Conservation (phyloP, 2,113 vertebrate species). For the Aphyosemion australe region DNA sequence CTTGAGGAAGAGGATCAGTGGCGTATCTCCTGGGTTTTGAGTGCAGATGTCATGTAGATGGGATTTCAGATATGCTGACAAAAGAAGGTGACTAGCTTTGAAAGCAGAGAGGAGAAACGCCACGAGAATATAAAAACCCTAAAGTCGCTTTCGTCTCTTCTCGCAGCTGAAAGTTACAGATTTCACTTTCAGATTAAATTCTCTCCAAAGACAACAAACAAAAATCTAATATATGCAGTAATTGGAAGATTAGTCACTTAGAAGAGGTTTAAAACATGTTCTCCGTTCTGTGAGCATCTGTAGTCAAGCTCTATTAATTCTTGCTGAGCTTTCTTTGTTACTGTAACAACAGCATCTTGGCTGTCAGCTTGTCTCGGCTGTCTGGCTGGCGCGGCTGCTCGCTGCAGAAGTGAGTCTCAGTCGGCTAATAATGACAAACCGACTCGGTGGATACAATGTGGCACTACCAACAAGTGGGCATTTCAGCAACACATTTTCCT, state of each 20-base stretch:
- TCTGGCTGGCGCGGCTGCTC: slow-evolving; percentile 10
- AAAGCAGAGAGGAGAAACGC: background rate
- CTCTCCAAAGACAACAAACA: background rate
- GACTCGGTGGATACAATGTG: slow-evolving; percentile 14
- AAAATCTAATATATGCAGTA: background rate
- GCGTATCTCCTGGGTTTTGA: background rate
- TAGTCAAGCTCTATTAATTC: background rate
- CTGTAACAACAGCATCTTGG: slow-evolving; percentile 28
- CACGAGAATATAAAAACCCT: too few relatives aligned
- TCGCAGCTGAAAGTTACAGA: too few relatives aligned
- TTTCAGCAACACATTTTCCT: slow-evolving; percentile 32
- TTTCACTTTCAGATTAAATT: too few relatives aligned
- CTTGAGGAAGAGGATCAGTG: background rate
- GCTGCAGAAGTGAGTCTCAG: slow-evolving; percentile 28
- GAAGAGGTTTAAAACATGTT: background rate
- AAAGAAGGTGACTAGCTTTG: background rate
- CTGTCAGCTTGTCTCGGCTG: slow-evolving; percentile 40
- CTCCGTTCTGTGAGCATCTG: slow-evolving; percentile 11
- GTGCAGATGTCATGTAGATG: slow-evolving; percentile 1
- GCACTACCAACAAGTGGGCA: slow-evolving; percentile 39
- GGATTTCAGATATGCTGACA: background rate
- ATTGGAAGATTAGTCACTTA: background rate
- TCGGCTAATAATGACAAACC: slow-evolving; percentile 54
- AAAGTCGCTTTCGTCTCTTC: too few relatives aligned
- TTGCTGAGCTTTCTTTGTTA: slow-evolving; percentile 8